These are phyloP conservation scores for Aphelenchoides besseyi DNA, from an alignment of 1,140 invertebrate species.

Conservation along the genomic window DNA sequence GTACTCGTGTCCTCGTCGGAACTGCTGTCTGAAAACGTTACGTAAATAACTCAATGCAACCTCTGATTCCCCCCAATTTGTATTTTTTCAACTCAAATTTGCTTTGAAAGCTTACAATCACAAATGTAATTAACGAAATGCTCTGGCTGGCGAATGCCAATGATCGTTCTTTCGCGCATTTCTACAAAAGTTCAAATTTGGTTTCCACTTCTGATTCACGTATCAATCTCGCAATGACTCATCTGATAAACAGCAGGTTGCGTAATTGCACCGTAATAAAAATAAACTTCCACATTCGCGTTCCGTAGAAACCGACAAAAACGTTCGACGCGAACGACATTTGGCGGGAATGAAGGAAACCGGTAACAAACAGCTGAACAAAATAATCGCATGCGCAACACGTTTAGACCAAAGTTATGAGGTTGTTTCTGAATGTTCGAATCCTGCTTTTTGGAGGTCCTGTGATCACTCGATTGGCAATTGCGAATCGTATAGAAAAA, in stretches of 20 bases:
- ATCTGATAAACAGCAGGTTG: background rate
- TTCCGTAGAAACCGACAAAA: too few relatives aligned
- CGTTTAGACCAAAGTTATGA: too few relatives aligned
- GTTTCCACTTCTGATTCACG: too few relatives aligned
- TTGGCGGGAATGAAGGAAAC: too few relatives aligned
- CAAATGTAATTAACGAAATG: conserved; percentile 47
- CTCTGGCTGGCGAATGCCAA: conserved; percentile 37
- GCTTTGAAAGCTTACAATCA: conserved; percentile 39
- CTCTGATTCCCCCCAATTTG: background rate
- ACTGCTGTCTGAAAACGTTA: conserved; percentile 52
- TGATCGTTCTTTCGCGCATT: conserved; percentile 49
- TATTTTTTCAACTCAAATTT: background rate
- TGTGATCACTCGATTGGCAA: too few relatives aligned
- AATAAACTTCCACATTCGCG: too few relatives aligned
- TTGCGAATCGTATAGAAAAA: conserved; percentile 22
- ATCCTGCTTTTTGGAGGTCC: too few relatives aligned
- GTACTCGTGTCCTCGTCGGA: conserved; percentile 50
- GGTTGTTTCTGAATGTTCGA: too few relatives aligned
- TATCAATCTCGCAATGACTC: too few relatives aligned
- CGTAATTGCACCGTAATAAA: conserved; percentile 29
- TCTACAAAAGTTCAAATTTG: conserved; percentile 32
- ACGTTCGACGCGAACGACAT: too few relatives aligned
- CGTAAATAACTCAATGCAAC: background rate
- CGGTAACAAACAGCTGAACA: too few relatives aligned
- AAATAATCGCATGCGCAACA: too few relatives aligned